These are phyloP conservation scores for Ctenomys sociabilis DNA, from an alignment of 2,113 vertebrate species.

Conservation along the genomic window DNA sequence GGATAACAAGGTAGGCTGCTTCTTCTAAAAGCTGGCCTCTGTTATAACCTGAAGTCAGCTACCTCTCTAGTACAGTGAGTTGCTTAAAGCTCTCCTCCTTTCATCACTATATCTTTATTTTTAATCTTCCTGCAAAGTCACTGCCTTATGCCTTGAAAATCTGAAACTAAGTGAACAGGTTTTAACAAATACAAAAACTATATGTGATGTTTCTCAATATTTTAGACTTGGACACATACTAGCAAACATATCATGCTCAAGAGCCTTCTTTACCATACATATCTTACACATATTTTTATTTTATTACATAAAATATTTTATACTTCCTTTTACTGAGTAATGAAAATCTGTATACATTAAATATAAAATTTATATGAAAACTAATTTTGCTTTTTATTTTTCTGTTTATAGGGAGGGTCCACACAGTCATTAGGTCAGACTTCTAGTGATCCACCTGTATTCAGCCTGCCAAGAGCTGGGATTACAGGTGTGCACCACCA, in stretches of 20 bases:
- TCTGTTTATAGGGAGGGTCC: no score
- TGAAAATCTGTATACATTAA: neutral
- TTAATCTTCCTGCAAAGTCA: neutral
- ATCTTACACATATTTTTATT: neutral
- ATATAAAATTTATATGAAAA: neutral
- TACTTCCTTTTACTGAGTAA: slow-evolving; percentile 1
- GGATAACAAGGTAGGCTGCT: neutral
- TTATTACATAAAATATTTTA: neutral
- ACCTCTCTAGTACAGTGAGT: neutral
- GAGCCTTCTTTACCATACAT: neutral
- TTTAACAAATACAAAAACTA: slow-evolving; percentile 17
- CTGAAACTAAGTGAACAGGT: neutral
- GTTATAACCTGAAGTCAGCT: neutral
- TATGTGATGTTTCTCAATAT: neutral
- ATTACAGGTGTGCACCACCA: no score
- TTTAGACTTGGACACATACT: slow-evolving; percentile 26
- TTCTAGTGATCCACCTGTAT: no score
- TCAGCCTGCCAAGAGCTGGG: no score
- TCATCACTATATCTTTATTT: neutral
- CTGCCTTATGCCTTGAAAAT: neutral
- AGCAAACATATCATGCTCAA: neutral
- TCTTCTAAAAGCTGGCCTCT: neutral
- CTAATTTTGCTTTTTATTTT: neutral
- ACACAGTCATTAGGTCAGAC: no score
- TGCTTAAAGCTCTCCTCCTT: neutral